Evolutionary conservation across 2,113 vertebrate species (phyloP).

Genomic region (Seriola dumerili): DNA sequence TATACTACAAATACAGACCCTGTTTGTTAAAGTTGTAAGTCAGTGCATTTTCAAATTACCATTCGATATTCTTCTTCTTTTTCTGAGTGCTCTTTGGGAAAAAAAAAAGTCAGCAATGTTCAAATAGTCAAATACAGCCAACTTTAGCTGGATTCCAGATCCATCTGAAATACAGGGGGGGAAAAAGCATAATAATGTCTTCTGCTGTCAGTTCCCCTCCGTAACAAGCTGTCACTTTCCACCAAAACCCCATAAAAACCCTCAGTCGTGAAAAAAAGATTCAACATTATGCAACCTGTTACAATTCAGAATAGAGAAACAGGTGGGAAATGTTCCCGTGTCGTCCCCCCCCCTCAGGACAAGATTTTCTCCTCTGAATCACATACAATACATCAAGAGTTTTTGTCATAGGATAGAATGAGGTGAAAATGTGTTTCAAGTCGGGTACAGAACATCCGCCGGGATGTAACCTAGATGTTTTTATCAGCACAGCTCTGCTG

Average conservation of each 20-base stretch:
- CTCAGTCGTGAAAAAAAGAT: constrained; percentile 10
- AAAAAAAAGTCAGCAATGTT: background rate
- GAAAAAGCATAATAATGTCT: constrained; percentile 4
- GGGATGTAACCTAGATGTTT: constrained; percentile 77
- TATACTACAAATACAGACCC: background rate
- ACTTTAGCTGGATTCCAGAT: background rate
- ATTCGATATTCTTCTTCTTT: background rate
- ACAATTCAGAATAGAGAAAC: constrained; percentile 28
- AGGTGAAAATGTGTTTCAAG: constrained; percentile 56
- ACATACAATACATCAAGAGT: constrained; percentile 46
- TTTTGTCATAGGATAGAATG: constrained; percentile 53
- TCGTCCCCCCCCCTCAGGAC: constrained; percentile 17
- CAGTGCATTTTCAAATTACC: background rate
- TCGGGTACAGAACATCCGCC: constrained; percentile 53
- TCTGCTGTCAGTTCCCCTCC: constrained; percentile 10
- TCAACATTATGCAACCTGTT: constrained; percentile 45
- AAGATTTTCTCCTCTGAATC: constrained; percentile 30
- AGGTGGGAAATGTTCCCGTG: constrained; percentile 18
- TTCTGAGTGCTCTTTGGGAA: background rate
- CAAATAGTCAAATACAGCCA: background rate
- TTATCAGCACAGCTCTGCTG: constrained; percentile 58
- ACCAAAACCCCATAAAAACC: constrained; percentile 11
- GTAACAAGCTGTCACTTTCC: constrained; percentile 33
- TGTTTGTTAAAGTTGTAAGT: background rate
- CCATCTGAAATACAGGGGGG: background rate